Percentiles rank a stretch among this genome's conserved stretches.
These are phyloP conservation scores for Cossypha caffra DNA, from an alignment of 2,797 vertebrate genomes.

Conservation along the genomic window DNA sequence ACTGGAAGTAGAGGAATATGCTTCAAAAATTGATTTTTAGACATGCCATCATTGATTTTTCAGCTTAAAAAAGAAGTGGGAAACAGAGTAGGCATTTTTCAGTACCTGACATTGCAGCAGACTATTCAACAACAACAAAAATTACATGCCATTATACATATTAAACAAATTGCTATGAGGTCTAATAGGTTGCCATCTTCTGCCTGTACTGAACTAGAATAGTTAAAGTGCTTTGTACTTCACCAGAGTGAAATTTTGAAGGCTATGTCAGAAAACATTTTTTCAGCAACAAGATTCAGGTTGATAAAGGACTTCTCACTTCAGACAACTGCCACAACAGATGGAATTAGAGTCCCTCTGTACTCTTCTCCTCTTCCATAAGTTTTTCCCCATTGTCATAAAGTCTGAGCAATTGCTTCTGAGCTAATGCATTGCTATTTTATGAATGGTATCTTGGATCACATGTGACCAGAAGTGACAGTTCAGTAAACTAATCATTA, in stretches of 20 bases:
- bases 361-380: not conserved
- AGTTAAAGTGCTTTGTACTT: not conserved
- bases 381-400: not conserved
- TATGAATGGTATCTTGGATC: not conserved
- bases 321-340: not conserved
- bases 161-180: not conserved
- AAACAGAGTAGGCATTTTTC: constrained; percentile 15
- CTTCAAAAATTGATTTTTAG: not conserved
- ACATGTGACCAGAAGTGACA: not conserved
- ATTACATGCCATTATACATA: not conserved
- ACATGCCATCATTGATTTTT: not conserved
- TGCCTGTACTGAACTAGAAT: not conserved
- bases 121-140: constrained; percentile 1
- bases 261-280: not conserved
- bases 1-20: not conserved
- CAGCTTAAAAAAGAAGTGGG: constrained; percentile 11
- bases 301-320: not conserved
- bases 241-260: not conserved
- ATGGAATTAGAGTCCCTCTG: not conserved
- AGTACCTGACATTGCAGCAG: constrained; percentile 25
- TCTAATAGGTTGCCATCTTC: not conserved
- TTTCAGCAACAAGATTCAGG: not conserved
- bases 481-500: not conserved
- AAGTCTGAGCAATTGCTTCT: not conserved
- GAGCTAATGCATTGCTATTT: not conserved